phyloP scores from a whole-genome alignment of 1,140 invertebrate species.

The Xylocopa sonorina region DNA sequence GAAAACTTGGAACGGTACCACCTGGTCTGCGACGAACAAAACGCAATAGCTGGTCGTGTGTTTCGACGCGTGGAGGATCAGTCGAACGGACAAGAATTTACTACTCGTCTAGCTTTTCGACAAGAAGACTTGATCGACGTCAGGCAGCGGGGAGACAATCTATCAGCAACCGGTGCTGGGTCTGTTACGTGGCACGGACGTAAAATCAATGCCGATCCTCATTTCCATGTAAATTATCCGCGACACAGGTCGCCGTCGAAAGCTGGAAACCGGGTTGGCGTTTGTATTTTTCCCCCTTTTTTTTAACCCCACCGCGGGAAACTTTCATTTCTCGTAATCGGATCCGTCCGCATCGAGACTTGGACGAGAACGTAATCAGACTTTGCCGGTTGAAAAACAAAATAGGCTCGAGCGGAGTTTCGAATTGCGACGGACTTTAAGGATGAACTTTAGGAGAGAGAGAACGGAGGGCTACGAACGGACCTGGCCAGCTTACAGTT shows the following conservation, averaged over 20 bases:
- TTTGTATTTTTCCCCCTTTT: not conserved
- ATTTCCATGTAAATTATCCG: constrained; percentile 60
- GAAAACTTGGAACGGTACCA: not conserved
- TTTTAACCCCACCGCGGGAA: not conserved
- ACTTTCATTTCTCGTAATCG: constrained; percentile 16
- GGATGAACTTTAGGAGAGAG: too few relatives aligned
- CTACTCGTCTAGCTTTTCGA: constrained; percentile 17
- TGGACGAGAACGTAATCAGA: constrained; percentile 60
- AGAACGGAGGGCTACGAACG: too few relatives aligned
- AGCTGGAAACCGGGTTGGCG: constrained; percentile 5
- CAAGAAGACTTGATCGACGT: constrained; percentile 44
- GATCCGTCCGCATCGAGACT: not conserved
- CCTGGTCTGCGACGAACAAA: not conserved
- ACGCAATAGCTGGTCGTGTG: not conserved
- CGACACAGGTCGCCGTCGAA: constrained; percentile 29
- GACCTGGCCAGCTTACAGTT: too few relatives aligned
- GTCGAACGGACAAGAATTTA: not conserved
- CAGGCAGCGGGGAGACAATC: constrained; percentile 44
- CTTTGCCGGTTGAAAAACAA: constrained; percentile 47
- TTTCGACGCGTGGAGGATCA: constrained; percentile 23
- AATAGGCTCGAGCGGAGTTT: too few relatives aligned
- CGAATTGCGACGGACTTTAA: too few relatives aligned
- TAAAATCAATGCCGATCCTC: constrained; percentile 62
- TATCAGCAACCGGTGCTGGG: constrained; percentile 48
- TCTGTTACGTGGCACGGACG: constrained; percentile 45